Conservation (phyloP, 1,140 invertebrate genomes). For the Caenorhabditis tropicalis region DNA sequence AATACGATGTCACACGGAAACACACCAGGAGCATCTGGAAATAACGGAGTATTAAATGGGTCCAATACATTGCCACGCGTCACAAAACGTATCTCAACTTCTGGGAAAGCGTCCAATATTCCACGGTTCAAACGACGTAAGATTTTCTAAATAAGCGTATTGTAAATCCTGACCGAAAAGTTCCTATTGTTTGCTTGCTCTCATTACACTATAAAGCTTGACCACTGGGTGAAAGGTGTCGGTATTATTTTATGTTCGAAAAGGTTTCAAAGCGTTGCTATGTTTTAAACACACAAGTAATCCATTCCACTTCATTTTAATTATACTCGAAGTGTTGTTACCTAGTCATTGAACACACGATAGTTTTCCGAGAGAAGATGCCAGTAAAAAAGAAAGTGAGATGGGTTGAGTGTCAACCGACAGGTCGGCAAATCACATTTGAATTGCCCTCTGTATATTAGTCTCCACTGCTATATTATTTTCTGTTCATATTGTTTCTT, state of each 20-base stretch:
- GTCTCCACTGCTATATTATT: background rate
- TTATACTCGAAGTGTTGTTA: too few relatives aligned
- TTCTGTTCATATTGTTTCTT: background rate
- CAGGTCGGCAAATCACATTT: background rate
- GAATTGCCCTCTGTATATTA: background rate
- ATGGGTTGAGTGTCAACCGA: background rate
- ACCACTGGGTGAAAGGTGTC: background rate
- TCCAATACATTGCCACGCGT: slow-evolving; percentile 14
- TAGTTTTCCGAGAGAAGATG: background rate
- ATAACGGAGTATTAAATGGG: background rate
- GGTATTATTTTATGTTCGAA: background rate
- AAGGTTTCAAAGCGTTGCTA: background rate
- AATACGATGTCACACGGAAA: background rate
- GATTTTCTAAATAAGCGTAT: background rate
- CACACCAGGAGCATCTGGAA: background rate
- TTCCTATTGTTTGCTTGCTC: background rate
- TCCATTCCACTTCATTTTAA: too few relatives aligned
- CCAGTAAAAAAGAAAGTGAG: background rate
- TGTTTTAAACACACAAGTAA: too few relatives aligned
- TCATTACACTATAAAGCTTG: background rate
- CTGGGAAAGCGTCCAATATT: slow-evolving; percentile 15
- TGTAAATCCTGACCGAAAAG: background rate
- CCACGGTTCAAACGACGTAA: slow-evolving; percentile 34
- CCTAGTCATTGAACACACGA: too few relatives aligned
- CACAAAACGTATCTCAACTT: background rate